Evolutionary conservation across 2,888 invertebrate species (phyloP).

Genomic region (Yponomeuta plumbellus): DNA sequence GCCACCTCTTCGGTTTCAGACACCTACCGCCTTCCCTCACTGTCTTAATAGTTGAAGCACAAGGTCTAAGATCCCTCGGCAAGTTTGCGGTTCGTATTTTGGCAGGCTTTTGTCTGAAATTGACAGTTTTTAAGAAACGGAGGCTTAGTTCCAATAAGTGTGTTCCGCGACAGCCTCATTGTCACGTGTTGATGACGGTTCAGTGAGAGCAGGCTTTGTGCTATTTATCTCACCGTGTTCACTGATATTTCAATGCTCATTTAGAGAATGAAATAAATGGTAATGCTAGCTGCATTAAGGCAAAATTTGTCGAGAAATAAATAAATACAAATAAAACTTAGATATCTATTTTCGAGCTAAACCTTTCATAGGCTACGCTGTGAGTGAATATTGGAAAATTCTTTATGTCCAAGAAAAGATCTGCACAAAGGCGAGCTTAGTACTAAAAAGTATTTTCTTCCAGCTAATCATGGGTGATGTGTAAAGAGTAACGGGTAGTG

Average conservation of each 20-base stretch:
- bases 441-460: too few species aligned
- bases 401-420: too few species aligned
- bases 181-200: slow-evolving; percentile 1
- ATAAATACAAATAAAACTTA: too few species aligned
- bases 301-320: background rate
- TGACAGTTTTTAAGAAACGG: slow-evolving; percentile 11
- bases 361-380: too few species aligned
- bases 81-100: background rate
- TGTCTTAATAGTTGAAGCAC: background rate
- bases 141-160: background rate
- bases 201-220: background rate
- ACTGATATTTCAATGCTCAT: background rate
- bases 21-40: background rate
- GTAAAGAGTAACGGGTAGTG: too few species aligned
- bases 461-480: too few species aligned
- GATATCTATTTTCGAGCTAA: too few species aligned
- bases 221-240: background rate
- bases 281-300: background rate
- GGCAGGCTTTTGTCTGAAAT: slow-evolving; percentile 11
- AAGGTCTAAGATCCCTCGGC: background rate
- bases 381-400: too few species aligned
- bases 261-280: background rate
- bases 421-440: too few species aligned
- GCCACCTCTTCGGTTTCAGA: background rate
- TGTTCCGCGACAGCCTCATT: background rate